Percentiles rank a stretch among this genome's conserved stretches.
phyloP scores from a whole-genome alignment of 2,888 invertebrate species.

The Teleogryllus oceanicus region DNA sequence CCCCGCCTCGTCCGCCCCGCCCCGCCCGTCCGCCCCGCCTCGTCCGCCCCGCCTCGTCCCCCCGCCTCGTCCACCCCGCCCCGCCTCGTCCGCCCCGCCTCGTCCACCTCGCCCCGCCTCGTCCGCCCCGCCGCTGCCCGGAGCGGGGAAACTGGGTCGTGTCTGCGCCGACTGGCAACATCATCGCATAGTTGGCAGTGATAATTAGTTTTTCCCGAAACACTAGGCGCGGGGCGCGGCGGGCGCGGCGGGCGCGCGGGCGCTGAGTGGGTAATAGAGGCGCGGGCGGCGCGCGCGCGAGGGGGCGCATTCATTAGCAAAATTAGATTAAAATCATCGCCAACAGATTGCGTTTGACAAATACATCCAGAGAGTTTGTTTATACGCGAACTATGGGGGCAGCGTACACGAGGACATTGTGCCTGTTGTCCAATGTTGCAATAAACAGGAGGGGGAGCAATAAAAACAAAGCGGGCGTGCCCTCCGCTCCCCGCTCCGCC shows the following conservation, averaged over 20 bases:
- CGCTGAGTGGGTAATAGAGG: not conserved
- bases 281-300: not conserved
- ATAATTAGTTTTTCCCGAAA: constrained; percentile 11
- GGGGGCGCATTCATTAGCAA: constrained; percentile 22
- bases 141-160: too few species aligned
- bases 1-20: too few species aligned
- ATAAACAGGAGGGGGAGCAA: constrained; percentile 2
- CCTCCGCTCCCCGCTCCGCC: not conserved
- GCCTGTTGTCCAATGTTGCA: not conserved
- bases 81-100: too few species aligned
- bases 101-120: too few species aligned
- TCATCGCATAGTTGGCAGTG: not conserved
- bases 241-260: not conserved
- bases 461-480: not conserved
- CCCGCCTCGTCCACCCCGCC: too few species aligned
- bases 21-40: too few species aligned
- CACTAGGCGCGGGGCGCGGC: not conserved
- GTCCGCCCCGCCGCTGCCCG: too few species aligned
- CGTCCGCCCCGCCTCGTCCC: too few species aligned
- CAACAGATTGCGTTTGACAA: constrained; percentile 24
- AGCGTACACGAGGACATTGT: not conserved
- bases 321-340: constrained; percentile 30
- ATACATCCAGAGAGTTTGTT: constrained; percentile 10
- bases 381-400: not conserved
- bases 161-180: too few species aligned